These are phyloP conservation scores for Ditylenchus dipsaci DNA, from an alignment of 1,140 invertebrate genomes.

Conservation along the genomic window DNA sequence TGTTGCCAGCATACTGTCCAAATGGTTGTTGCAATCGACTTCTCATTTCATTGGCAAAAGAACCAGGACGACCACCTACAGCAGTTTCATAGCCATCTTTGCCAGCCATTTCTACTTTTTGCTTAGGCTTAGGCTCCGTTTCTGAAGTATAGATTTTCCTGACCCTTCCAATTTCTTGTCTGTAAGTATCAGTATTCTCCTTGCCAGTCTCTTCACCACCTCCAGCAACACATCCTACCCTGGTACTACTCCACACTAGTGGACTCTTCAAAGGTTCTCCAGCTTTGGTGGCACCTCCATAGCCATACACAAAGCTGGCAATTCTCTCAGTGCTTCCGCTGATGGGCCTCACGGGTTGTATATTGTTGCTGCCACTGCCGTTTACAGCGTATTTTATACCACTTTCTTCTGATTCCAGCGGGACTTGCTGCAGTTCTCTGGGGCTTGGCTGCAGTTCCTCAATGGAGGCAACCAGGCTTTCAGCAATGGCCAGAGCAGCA, in stretches of 20 bases:
- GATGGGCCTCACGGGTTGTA: background rate
- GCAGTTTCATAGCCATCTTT: no score
- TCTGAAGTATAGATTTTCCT: no score
- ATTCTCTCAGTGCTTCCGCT: conserved; percentile 4
- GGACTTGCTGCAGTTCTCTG: background rate
- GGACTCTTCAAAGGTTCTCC: background rate
- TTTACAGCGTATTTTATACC: background rate
- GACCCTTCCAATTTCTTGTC: no score
- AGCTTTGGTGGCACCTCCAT: background rate
- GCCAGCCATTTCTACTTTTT: no score
- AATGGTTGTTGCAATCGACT: no score
- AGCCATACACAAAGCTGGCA: conserved; percentile 9
- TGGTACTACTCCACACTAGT: background rate
- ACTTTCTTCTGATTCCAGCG: conserved; percentile 4
- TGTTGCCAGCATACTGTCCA: no score
- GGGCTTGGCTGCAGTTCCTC: background rate
- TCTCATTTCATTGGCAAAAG: no score
- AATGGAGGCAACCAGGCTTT: background rate
- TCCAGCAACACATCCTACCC: background rate
- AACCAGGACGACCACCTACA: no score
- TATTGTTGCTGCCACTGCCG: background rate
- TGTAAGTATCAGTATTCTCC: background rate
- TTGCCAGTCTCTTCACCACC: background rate
- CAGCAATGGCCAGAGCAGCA: background rate
- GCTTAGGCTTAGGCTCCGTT: no score